phyloP scores from a whole-genome alignment of 2,888 invertebrate species.

The Euzetes globulus region DNA sequence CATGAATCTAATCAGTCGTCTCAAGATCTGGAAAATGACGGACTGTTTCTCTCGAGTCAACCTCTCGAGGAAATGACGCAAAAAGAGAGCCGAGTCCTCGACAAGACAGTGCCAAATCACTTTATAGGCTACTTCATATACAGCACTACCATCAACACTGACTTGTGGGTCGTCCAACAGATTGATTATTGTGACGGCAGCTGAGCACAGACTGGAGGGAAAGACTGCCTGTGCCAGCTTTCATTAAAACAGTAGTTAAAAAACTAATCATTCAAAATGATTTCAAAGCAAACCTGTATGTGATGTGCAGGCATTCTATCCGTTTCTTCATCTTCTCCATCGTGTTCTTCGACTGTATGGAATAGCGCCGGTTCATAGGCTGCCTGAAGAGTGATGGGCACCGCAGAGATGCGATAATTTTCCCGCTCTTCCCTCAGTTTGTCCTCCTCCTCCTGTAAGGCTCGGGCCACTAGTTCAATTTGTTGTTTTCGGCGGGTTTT shows the following conservation, averaged over 20 bases:
- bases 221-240: conserved; percentile 79
- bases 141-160: conserved; percentile 84
- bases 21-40: conserved; percentile 80
- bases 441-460: conserved; percentile 89
- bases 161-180: conserved; percentile 94
- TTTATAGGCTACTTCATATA: conserved; percentile 93
- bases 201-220: conserved; percentile 91
- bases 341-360: conserved; percentile 73
- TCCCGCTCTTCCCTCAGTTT: conserved; percentile 89
- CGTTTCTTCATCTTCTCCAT: conserved; percentile 57
- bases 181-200: conserved; percentile 87
- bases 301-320: conserved; percentile 40
- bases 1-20: conserved; percentile 70
- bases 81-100: conserved; percentile 91
- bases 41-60: conserved; percentile 88
- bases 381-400: conserved; percentile 88
- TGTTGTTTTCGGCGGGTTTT: conserved; percentile 98
- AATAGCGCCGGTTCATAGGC: conserved; percentile 90
- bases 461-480: conserved; percentile 91
- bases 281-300: conserved; percentile 35
- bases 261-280: background rate
- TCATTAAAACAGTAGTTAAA: conserved; percentile 44
- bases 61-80: conserved; percentile 89
- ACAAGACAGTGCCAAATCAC: conserved; percentile 97
- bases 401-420: conserved; percentile 88